These are phyloP conservation scores for Spilogale gracilis DNA, from an alignment of 2,113 vertebrate species.

Conservation along the genomic window DNA sequence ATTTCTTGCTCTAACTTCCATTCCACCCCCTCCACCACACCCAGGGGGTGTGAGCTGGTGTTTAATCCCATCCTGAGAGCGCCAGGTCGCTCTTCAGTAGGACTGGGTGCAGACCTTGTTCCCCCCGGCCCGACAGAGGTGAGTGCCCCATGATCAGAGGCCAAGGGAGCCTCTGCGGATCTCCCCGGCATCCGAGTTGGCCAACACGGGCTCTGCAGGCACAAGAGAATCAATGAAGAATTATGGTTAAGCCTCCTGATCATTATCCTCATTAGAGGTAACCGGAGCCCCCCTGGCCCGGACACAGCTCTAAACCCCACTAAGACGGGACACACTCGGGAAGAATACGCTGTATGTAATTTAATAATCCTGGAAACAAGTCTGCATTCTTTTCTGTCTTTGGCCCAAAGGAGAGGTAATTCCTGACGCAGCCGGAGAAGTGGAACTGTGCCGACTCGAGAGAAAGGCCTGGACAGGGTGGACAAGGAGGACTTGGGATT, in stretches of 20 bases:
- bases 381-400: slow-evolving; percentile 88
- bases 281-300: slow-evolving; percentile 91
- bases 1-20: slow-evolving; percentile 86
- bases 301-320: slow-evolving; percentile 89
- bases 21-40: slow-evolving; percentile 90
- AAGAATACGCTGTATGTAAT: slow-evolving; percentile 93
- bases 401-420: slow-evolving; percentile 83
- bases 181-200: slow-evolving; percentile 77
- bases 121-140: slow-evolving; percentile 76
- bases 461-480: background rate
- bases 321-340: slow-evolving; percentile 89
- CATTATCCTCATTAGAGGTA: slow-evolving; percentile 96
- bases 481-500: background rate
- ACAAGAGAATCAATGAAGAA: slow-evolving; percentile 92
- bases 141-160: slow-evolving; percentile 79
- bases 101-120: slow-evolving; percentile 83
- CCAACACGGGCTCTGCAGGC: slow-evolving; percentile 89
- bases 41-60: slow-evolving; percentile 88
- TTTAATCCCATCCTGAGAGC: slow-evolving; percentile 93
- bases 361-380: slow-evolving; percentile 97
- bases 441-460: slow-evolving; percentile 48
- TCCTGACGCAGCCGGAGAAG: slow-evolving; percentile 68
- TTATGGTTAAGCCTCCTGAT: slow-evolving; percentile 96
- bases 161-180: slow-evolving; percentile 89
- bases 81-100: slow-evolving; percentile 85